A percentile compares a stretch with the other conserved stretches of the same genome.
These are phyloP conservation scores for Mesitornis unicolor DNA, from an alignment of 2,113 vertebrate species.

Conservation along the genomic window DNA sequence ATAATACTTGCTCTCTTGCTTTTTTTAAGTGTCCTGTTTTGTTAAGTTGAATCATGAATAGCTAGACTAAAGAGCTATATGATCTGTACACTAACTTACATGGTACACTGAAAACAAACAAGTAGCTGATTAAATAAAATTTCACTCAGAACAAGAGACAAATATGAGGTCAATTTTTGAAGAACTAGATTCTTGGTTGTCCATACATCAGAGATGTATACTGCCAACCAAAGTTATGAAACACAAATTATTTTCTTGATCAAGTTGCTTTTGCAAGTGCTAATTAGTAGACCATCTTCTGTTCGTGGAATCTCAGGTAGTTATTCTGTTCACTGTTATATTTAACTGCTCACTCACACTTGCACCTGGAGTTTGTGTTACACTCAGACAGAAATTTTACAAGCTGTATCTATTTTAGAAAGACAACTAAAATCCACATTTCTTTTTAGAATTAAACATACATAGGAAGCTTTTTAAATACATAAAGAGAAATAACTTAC, in stretches of 20 bases:
- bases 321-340: not conserved
- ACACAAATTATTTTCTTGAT: not conserved
- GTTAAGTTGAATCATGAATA: not conserved
- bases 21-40: not conserved
- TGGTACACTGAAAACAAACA: not conserved
- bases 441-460: not conserved
- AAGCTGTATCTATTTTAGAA: not conserved
- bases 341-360: not conserved
- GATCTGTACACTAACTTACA: not conserved
- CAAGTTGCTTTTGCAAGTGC: not conserved
- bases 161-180: not conserved
- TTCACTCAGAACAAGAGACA: not conserved
- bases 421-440: not conserved
- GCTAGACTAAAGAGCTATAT: not conserved
- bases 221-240: not conserved
- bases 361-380: not conserved
- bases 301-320: not conserved
- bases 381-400: not conserved
- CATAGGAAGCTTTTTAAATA: not conserved
- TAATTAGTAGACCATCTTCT: not conserved
- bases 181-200: not conserved
- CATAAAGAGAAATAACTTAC: not conserved
- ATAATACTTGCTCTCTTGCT: not conserved
- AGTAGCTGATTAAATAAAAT: not conserved
- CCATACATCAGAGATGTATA: not conserved